Conservation (phyloP, 2,888 invertebrate species). For the Xestia rhomboidea region DNA sequence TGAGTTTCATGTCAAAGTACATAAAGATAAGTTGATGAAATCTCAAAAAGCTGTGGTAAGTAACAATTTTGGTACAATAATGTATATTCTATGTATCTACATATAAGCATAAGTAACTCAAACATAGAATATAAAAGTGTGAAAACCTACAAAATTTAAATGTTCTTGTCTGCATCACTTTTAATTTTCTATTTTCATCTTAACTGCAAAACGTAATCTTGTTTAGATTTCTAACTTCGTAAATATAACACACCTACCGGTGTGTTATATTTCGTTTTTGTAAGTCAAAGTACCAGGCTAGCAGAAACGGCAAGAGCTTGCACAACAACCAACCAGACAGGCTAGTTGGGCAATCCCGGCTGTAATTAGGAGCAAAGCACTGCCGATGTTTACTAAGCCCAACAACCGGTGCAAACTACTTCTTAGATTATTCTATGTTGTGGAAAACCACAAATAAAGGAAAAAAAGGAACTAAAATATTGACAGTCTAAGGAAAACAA, state of each 20-base stretch:
- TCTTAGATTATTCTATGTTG: neutral
- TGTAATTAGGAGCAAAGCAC: conserved; percentile 60
- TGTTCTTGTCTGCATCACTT: neutral
- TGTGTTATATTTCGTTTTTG: too few relatives aligned
- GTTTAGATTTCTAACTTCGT: neutral
- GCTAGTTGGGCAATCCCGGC: conserved; percentile 61
- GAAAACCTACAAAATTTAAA: too few relatives aligned
- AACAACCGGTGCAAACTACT: conserved; percentile 27
- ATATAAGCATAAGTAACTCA: neutral
- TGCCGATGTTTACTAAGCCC: conserved; percentile 43
- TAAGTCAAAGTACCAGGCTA: conserved; percentile 62
- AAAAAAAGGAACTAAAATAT: neutral
- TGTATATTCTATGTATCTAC: neutral
- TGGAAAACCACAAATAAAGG: too few relatives aligned
- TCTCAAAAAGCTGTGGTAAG: neutral
- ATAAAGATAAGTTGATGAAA: neutral
- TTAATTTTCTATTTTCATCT: neutral
- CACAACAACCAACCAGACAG: conserved; percentile 47
- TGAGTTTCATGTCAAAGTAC: neutral
- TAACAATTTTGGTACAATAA: neutral
- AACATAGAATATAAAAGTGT: neutral
- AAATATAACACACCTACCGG: conserved; percentile 26
- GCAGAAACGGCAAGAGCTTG: conserved; percentile 59
- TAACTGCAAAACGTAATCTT: neutral
- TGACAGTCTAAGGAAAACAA: neutral